Conservation (phyloP, 2,797 vertebrate genomes). For the Chanos chanos region DNA sequence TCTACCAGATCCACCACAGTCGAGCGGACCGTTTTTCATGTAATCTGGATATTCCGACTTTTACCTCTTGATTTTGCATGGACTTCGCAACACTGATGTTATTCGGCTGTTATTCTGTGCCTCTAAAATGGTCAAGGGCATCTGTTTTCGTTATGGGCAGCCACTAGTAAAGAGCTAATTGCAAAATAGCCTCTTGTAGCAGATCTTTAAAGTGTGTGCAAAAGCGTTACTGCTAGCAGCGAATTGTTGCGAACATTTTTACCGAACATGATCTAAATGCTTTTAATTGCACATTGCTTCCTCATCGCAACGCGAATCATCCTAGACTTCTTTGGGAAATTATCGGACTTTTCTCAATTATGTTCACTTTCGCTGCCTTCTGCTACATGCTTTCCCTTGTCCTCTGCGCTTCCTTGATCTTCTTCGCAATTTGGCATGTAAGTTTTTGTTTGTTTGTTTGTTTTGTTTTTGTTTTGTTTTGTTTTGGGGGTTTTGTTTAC, state of each 20-base stretch:
- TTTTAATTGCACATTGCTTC: conserved; percentile 34
- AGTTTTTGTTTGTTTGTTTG: conserved; percentile 48
- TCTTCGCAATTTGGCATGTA: conserved; percentile 81
- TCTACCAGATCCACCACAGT: conserved; percentile 4
- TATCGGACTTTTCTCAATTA: conserved; percentile 57
- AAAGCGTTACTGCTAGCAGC: no score
- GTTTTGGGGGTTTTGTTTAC: not conserved
- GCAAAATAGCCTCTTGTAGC: no score
- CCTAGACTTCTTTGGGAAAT: conserved; percentile 51
- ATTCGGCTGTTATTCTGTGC: conserved; percentile 13
- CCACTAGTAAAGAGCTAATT: no score
- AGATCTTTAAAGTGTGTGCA: no score
- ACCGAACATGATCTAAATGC: conserved; percentile 52
- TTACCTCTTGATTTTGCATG: conserved; percentile 17
- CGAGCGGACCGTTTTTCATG: conserved; percentile 37
- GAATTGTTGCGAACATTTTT: conserved; percentile 49
- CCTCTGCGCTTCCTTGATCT: conserved; percentile 78
- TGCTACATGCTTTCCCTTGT: conserved; percentile 82
- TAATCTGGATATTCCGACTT: conserved; percentile 16
- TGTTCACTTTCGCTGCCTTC: conserved; percentile 82
- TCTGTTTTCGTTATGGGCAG: no score
- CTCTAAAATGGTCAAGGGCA: conserved; percentile 29
- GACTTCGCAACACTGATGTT: conserved; percentile 22
- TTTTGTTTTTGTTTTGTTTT: no score
- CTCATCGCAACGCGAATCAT: conserved; percentile 1